Base-by-base conservation (phyloP, 1,140 invertebrate genomes). In the Drosophila sturtevanti region DNA sequence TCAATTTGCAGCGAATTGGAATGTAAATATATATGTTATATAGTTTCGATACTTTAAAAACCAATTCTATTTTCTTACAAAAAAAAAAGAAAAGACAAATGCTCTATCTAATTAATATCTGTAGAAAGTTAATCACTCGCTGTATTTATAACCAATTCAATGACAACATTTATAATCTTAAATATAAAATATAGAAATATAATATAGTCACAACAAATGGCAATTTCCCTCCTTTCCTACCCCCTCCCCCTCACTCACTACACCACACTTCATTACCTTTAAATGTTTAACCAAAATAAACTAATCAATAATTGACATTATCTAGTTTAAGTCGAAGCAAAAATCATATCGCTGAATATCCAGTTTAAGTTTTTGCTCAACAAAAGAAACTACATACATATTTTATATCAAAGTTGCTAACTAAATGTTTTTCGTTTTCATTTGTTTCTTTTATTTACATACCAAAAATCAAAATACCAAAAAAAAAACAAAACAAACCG, bases 381-480 rank as follows among this genome's bases (percentile, higher is more conserved):
- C 7, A 55, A 55, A 12, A 34, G 1, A 9, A 14, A 55, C 27
- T 35, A 63, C 41, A 48, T 48, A 48, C 34, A 74, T 74, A 66
- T 61, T 76, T 72, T 75, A 54, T 80, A 89, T 89, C 71, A 81
- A 31, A 89, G 90, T 91, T 91, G 90, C 90, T 91, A 91, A 91
- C 90, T 91, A 90, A 91, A 90, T 91, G 87, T 91, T 91, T 91
- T 82, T 91, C 76, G 75, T 91, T 91, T 77, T 91, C 86, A 87
- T 91, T 91, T 89, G 85, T 89, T 87, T 89, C 84, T 91, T 86
- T 86, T 82, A 86, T 81, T 87, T 85, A 90, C 89, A 90, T 85
- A 90, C 75, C 72, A 90, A 68, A 75, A 64, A 51, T 66, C 18
- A 74, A 56, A 56, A 31, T 31, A 63, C 72, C 41, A 62, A 67